These are phyloP conservation scores for Congeria kusceri DNA, from an alignment of 2,888 invertebrate species.

Conservation along the genomic window DNA sequence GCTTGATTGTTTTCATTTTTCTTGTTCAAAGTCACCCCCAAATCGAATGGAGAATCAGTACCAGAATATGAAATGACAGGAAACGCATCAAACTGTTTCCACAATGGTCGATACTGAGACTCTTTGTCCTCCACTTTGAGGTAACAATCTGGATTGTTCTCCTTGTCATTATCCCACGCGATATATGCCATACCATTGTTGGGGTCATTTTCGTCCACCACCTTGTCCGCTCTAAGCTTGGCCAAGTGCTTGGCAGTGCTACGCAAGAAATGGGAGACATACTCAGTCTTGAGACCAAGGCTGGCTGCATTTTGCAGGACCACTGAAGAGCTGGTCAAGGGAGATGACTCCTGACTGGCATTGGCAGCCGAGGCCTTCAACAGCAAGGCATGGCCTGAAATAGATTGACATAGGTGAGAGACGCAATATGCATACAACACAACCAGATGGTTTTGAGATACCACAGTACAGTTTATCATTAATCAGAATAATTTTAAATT, in stretches of 20 bases:
- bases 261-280: conserved; percentile 52
- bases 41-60: conserved; percentile 69
- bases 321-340: conserved; percentile 32
- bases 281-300: conserved; percentile 63
- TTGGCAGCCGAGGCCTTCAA: conserved; percentile 53
- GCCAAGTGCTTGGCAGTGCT: conserved; percentile 50
- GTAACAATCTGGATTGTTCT: conserved; percentile 47
- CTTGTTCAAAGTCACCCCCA: conserved; percentile 60
- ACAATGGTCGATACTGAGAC: conserved; percentile 61
- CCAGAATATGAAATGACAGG: conserved; percentile 64
- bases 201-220: conserved; percentile 34
- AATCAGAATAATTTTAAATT: too few relatives aligned
- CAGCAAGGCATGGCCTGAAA: conserved; percentile 70
- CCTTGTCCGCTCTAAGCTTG: conserved; percentile 35
- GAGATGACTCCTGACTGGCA: conserved; percentile 24
- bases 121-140: conserved; percentile 67
- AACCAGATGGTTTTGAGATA: too few relatives aligned
- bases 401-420: not conserved
- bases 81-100: conserved; percentile 66
- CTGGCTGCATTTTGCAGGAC: conserved; percentile 60
- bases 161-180: conserved; percentile 63
- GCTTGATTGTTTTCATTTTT: conserved; percentile 54
- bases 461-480: too few relatives aligned
- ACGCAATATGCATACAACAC: not conserved
- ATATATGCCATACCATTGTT: conserved; percentile 62